Percentiles rank a stretch among this genome's conserved stretches.
phyloP scores from a whole-genome alignment of 1,140 invertebrate species.

The Hydropsyche tenuis region DNA sequence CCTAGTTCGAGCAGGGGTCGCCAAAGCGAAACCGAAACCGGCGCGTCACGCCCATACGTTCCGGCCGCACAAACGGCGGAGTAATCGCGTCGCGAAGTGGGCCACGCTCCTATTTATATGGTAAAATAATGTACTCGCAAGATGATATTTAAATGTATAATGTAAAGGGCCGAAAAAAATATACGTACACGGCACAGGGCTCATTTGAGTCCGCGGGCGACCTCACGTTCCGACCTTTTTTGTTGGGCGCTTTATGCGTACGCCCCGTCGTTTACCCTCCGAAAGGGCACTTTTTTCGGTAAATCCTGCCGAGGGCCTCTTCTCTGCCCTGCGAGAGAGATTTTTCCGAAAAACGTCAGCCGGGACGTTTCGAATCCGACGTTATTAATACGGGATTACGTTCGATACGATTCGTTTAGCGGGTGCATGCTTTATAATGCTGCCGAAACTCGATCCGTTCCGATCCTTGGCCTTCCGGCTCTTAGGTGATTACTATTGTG shows the following conservation, averaged over 20 bases:
- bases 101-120: slow-evolving; percentile 25
- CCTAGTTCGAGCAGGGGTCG: too few relatives aligned
- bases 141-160: slow-evolving; percentile 33
- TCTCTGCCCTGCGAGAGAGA: not conserved
- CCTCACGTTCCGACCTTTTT: slow-evolving; percentile 40
- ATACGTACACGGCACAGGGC: not conserved
- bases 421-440: not conserved
- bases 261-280: slow-evolving; percentile 37
- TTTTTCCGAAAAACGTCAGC: slow-evolving; percentile 28
- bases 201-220: slow-evolving; percentile 16
- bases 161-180: not conserved
- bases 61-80: not conserved
- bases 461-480: too few relatives aligned
- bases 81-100: slow-evolving; percentile 1
- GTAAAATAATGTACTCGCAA: slow-evolving; percentile 23
- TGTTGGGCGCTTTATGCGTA: slow-evolving; percentile 28
- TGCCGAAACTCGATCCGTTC: not conserved
- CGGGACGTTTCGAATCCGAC: slow-evolving; percentile 10
- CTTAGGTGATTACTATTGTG: too few relatives aligned
- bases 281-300: slow-evolving; percentile 28
- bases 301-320: slow-evolving; percentile 25
- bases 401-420: slow-evolving; percentile 12
- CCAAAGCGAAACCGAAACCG: not conserved
- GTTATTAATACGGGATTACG: slow-evolving; percentile 38
- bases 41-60: slow-evolving; percentile 1